Evolutionary conservation across 2,888 invertebrate genomes (phyloP).

Genomic region (Agrotis ipsilon): DNA sequence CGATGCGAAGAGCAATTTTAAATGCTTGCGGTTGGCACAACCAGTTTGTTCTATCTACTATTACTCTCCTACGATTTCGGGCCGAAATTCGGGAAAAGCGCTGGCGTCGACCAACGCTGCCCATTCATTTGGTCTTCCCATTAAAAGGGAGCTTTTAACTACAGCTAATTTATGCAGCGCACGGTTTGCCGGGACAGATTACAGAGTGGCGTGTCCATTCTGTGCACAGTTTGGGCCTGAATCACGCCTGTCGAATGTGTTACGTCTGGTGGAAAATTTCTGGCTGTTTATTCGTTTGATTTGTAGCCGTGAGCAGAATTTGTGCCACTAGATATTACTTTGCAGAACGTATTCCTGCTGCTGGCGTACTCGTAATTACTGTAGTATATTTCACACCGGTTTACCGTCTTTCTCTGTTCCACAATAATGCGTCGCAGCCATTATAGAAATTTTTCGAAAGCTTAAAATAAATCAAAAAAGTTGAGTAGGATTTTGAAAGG

Average conservation of each 20-base stretch:
- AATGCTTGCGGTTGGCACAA: conserved; percentile 77
- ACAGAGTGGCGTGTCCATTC: conserved; percentile 84
- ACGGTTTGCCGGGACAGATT: conserved; percentile 88
- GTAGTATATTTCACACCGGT: conserved; percentile 13
- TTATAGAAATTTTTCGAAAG: conserved; percentile 12
- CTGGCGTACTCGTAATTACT: conserved; percentile 29
- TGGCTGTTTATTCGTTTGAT: conserved; percentile 77
- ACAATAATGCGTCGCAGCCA: not conserved
- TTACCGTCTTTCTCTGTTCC: conserved; percentile 15
- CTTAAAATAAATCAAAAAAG: conserved; percentile 51
- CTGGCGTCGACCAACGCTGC: conserved; percentile 73
- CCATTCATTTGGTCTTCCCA: conserved; percentile 88
- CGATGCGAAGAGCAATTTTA: conserved; percentile 78
- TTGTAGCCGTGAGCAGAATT: conserved; percentile 55
- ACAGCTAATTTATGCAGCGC: conserved; percentile 88
- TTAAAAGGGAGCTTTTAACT: conserved; percentile 90
- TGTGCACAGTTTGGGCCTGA: conserved; percentile 75
- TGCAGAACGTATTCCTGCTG: conserved; percentile 28
- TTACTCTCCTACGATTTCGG: conserved; percentile 72
- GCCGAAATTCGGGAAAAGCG: conserved; percentile 72
- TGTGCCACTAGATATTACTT: conserved; percentile 47
- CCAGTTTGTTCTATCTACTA: conserved; percentile 73
- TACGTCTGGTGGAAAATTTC: conserved; percentile 77
- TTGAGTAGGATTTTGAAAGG: conserved; percentile 30
- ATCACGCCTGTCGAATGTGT: conserved; percentile 82